Conservation (phyloP, 2,888 invertebrate species). For the Eristalinus sepulchralis region DNA sequence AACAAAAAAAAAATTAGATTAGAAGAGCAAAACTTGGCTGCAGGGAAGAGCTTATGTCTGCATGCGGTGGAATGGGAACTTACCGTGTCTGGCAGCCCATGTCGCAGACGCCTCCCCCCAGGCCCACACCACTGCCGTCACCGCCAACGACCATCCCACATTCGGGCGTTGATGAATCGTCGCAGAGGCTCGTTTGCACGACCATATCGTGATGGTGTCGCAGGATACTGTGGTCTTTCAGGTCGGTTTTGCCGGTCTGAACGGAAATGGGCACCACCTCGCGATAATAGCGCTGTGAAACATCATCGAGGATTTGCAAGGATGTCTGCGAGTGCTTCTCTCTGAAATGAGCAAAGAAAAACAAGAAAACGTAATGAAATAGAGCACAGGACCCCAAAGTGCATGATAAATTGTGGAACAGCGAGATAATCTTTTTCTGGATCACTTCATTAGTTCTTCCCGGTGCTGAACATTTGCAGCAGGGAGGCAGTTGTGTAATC, state of each 20-base stretch:
- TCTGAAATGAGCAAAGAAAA: constrained; percentile 70
- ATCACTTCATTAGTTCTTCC: constrained; percentile 55
- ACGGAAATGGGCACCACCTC: constrained; percentile 78
- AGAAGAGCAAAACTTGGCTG: constrained; percentile 12
- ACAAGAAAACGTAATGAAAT: constrained; percentile 17
- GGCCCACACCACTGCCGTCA: constrained; percentile 67
- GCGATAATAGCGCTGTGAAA: constrained; percentile 79
- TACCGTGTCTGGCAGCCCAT: constrained; percentile 92
- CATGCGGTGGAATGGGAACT: constrained; percentile 79
- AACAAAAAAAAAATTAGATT: not conserved
- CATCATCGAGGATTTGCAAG: constrained; percentile 80
- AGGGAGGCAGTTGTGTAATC: not conserved
- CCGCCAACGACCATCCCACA: constrained; percentile 39
- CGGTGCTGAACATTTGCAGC: not conserved
- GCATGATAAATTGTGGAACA: constrained; percentile 50
- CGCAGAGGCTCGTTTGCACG: constrained; percentile 78
- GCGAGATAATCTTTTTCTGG: constrained; percentile 56
- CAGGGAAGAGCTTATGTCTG: not conserved
- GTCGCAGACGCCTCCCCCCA: constrained; percentile 84
- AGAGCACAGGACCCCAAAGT: constrained; percentile 15
- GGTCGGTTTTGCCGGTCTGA: constrained; percentile 77
- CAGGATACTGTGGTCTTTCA: constrained; percentile 79
- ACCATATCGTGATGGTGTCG: constrained; percentile 79
- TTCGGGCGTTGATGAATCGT: constrained; percentile 72
- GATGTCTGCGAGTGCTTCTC: constrained; percentile 80